Conservation (phyloP, 2,797 vertebrate genomes). For the Pseudocheirus occidentalis region DNA sequence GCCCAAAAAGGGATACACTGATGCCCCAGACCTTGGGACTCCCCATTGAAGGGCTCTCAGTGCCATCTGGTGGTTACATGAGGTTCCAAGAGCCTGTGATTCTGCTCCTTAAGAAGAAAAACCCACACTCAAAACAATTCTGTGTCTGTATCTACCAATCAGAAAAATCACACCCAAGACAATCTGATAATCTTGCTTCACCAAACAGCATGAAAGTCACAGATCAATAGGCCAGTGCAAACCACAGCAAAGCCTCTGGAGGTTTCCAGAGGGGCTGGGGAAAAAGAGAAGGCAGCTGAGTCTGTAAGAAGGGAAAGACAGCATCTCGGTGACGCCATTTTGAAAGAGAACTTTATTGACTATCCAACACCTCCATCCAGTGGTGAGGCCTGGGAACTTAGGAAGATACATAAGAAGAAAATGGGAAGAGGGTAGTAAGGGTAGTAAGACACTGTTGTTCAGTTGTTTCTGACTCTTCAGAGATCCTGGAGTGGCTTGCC, state of each 20-base stretch:
- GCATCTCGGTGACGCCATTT: neutral
- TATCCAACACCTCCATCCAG: constrained; percentile 82
- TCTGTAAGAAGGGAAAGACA: neutral
- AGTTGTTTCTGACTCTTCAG: neutral
- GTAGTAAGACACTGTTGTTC: neutral
- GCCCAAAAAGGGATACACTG: neutral
- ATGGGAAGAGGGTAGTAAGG: neutral
- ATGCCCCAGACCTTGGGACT: neutral
- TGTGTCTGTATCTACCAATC: neutral
- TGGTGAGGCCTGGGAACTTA: constrained; percentile 54
- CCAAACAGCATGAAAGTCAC: neutral
- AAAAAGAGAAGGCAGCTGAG: neutral
- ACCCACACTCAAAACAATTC: neutral
- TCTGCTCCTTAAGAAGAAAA: neutral
- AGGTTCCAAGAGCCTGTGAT: neutral
- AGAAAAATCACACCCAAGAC: neutral
- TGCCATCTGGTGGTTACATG: neutral
- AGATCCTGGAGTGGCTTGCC: neutral
- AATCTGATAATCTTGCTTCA: neutral
- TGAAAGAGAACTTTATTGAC: constrained; percentile 44
- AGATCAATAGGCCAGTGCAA: neutral
- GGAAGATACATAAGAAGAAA: neutral
- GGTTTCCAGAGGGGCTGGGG: neutral
- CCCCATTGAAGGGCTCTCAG: neutral
- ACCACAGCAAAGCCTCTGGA: neutral